A percentile compares a stretch with the other conserved stretches of the same genome.
These are phyloP conservation scores for Ceratoteleas bidentatus DNA, from an alignment of 1,140 invertebrate species.

Conservation along the genomic window DNA sequence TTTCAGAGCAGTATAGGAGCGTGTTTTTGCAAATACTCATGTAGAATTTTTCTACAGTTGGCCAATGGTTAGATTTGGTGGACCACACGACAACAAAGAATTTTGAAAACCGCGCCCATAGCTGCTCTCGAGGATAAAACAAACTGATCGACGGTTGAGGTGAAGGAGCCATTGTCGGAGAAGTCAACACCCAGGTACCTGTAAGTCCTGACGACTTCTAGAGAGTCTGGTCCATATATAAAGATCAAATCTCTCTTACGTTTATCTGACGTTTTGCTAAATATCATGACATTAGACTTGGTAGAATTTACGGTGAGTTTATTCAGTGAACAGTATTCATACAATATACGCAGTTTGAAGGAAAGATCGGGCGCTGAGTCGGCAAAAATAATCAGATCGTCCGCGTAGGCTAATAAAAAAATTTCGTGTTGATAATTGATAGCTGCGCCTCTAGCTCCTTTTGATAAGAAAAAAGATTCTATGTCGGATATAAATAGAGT, in stretches of 20 bases:
- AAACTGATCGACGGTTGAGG: neutral
- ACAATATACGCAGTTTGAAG: neutral
- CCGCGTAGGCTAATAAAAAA: neutral
- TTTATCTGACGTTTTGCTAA: neutral
- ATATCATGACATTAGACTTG: neutral
- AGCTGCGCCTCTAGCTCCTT: neutral
- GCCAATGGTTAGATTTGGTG: too few species aligned
- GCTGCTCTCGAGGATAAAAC: neutral
- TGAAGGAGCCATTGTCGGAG: neutral
- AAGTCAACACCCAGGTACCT: neutral
- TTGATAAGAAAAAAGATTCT: neutral
- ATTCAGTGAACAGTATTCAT: neutral
- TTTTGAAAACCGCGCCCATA: neutral
- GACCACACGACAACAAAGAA: too few species aligned
- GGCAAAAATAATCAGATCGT: neutral
- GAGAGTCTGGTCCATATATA: neutral
- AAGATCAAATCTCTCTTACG: neutral
- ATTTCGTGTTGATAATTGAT: neutral
- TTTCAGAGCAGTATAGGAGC: too few species aligned
- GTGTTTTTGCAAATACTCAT: too few species aligned
- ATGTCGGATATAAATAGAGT: neutral
- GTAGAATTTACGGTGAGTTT: neutral
- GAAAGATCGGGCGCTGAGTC: neutral
- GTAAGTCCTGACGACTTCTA: neutral
- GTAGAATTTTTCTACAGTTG: too few species aligned